Evolutionary conservation across 2,888 invertebrate species (phyloP).

Genomic region (Oegoconia quadripuncta): DNA sequence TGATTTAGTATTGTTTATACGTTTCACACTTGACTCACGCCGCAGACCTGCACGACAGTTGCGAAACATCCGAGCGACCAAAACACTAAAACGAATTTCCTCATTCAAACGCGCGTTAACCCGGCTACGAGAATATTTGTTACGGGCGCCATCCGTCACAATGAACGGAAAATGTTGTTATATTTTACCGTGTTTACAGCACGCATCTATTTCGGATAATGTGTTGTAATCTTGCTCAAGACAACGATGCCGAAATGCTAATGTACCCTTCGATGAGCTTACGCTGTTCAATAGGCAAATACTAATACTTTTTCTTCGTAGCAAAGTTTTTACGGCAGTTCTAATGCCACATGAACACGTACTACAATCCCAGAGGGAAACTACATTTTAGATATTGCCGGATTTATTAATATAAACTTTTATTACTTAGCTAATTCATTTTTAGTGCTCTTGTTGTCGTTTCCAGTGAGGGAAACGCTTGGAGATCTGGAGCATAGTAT

Average conservation of each 20-base stretch:
- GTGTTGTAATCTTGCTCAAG: slow-evolving; percentile 30
- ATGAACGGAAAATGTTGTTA: slow-evolving; percentile 34
- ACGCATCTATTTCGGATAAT: slow-evolving; percentile 34
- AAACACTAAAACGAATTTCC: slow-evolving; percentile 52
- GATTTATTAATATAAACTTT: no score
- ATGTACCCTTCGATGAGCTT: no score
- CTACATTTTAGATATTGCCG: no score
- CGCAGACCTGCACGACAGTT: slow-evolving; percentile 32
- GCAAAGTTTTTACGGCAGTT: no score
- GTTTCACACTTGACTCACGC: slow-evolving; percentile 36
- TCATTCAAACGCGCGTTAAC: slow-evolving; percentile 46
- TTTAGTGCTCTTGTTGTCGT: no score
- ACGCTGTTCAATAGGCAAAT: no score
- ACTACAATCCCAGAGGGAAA: no score
- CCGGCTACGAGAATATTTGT: slow-evolving; percentile 43
- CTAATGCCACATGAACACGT: no score
- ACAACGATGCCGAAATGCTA: slow-evolving; percentile 17
- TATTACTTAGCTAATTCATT: no score
- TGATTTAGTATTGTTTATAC: slow-evolving; percentile 32
- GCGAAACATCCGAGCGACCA: slow-evolving; percentile 44
- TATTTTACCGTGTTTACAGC: slow-evolving; percentile 36
- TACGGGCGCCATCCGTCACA: slow-evolving; percentile 27
- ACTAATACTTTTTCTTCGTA: no score
- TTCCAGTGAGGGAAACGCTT: no score
- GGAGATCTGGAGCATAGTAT: no score